Percentiles rank a stretch among this genome's conserved stretches.
These are phyloP conservation scores for Epizoanthus ramosus DNA, from an alignment of 92 coral and sea anemone species.

Conservation along the genomic window DNA sequence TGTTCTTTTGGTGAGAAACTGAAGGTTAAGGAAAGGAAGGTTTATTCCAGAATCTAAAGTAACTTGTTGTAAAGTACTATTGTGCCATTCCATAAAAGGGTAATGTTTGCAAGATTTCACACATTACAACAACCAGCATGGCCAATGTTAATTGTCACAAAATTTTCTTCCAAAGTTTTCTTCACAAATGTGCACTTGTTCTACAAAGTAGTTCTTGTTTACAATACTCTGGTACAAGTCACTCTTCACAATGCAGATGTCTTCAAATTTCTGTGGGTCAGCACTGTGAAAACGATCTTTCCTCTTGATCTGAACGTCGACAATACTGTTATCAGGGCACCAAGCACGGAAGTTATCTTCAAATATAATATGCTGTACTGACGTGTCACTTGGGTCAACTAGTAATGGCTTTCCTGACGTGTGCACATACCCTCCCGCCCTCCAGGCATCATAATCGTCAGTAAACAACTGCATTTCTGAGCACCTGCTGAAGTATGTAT, in stretches of 20 bases:
- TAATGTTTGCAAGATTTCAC: no score
- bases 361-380: constrained; percentile 81
- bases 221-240: constrained; percentile 75
- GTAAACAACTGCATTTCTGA: constrained; percentile 66
- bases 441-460: constrained; percentile 81
- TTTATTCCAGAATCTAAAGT: no score
- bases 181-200: constrained; percentile 70
- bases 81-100: no score
- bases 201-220: constrained; percentile 71
- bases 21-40: no score
- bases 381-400: constrained; percentile 55
- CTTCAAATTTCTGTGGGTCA: constrained; percentile 64
- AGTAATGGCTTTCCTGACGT: constrained; percentile 74
- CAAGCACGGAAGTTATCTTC: constrained; percentile 84
- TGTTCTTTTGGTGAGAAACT: no score
- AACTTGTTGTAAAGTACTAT: no score
- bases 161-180: constrained; percentile 45
- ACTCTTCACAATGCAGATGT: constrained; percentile 68
- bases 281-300: constrained; percentile 43
- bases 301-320: constrained; percentile 55
- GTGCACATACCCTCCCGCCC: constrained; percentile 47
- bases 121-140: no score
- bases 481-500: constrained; percentile 54
- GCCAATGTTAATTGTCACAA: background rate
- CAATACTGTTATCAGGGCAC: constrained; percentile 76